Evolutionary conservation across 23 tunicate genomes (phyloP).

Genomic region (Ciona savignyi): DNA sequence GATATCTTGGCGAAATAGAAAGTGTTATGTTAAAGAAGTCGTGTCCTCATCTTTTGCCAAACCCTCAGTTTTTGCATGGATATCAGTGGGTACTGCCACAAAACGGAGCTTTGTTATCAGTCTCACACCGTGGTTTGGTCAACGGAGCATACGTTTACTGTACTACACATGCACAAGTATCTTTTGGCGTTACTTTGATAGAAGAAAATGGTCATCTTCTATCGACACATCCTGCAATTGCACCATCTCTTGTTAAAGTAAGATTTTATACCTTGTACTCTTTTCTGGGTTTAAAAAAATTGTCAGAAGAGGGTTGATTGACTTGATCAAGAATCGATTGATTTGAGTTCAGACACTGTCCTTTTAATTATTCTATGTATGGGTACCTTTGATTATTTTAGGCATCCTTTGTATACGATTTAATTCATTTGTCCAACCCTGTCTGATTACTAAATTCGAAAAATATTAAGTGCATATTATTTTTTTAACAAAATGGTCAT

Average conservation of each 20-base stretch:
- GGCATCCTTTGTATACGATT: too few species aligned
- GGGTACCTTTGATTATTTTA: too few species aligned
- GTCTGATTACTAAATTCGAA: too few species aligned
- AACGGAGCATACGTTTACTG: constrained; percentile 23
- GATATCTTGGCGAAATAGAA: neutral
- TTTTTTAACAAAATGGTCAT: too few species aligned
- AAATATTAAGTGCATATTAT: too few species aligned
- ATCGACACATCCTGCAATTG: neutral
- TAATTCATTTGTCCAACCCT: too few species aligned
- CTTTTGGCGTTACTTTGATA: constrained; percentile 36
- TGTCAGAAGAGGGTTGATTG: too few species aligned
- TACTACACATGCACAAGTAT: constrained; percentile 27
- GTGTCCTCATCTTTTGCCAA: neutral
- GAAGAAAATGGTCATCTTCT: constrained; percentile 13
- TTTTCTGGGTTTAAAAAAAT: too few species aligned
- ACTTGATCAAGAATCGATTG: too few species aligned
- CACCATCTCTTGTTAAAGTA: neutral
- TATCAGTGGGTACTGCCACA: neutral
- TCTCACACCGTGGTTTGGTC: neutral
- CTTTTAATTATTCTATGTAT: too few species aligned
- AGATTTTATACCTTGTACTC: too few species aligned
- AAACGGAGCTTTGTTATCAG: neutral
- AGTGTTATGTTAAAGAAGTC: neutral
- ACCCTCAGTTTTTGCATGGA: neutral
- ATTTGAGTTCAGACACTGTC: too few species aligned